These are phyloP conservation scores for Phrynocephalus versicolor DNA, from an alignment of 2,113 vertebrate genomes.

Conservation along the genomic window DNA sequence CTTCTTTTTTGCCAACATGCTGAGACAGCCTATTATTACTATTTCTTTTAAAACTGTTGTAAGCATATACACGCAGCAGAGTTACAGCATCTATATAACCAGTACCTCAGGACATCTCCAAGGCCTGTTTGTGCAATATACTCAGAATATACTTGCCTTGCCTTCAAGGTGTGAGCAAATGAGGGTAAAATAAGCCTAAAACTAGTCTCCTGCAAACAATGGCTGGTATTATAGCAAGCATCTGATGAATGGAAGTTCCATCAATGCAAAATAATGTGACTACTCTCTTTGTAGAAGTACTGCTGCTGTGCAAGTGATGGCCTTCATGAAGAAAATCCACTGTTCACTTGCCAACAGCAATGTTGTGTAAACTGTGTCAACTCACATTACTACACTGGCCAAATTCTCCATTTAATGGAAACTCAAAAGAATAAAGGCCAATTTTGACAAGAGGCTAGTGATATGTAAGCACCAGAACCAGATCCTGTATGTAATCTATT, in stretches of 20 bases:
- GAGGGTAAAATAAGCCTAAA: not conserved
- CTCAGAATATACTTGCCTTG: not conserved
- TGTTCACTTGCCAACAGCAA: no score
- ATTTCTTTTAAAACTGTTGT: no score
- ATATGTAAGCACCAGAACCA: not conserved
- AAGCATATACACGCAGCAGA: not conserved
- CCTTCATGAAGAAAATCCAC: no score
- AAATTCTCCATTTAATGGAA: no score
- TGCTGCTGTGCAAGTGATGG: no score
- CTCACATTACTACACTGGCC: not conserved
- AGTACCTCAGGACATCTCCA: not conserved
- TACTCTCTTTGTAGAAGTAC: no score
- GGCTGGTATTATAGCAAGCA: not conserved
- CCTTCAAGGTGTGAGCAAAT: not conserved
- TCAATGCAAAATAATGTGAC: no score
- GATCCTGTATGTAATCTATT: not conserved
- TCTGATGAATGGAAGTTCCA: no score
- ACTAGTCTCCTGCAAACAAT: not conserved
- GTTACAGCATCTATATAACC: not conserved
- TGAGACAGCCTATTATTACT: no score
- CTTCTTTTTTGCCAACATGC: no score
- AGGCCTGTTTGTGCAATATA: not conserved
- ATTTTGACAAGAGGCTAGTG: not conserved
- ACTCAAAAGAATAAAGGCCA: no score
- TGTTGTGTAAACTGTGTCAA: not conserved